phyloP scores from a whole-genome alignment of 2,888 invertebrate species.

The Choreutis nemorana region DNA sequence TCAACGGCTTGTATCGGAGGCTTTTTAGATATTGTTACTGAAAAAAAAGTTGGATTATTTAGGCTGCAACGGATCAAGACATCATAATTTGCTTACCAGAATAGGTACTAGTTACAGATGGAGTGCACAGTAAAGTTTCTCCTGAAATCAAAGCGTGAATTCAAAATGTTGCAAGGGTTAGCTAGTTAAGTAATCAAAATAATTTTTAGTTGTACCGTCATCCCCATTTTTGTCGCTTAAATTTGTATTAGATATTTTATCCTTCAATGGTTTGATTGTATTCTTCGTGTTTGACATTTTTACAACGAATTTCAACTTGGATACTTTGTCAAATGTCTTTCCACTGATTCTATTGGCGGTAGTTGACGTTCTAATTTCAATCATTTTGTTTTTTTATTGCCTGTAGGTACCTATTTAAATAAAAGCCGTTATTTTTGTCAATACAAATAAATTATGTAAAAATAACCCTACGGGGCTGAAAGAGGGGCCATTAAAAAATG shows the following conservation, averaged over 20 bases:
- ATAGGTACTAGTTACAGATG: constrained; percentile 39
- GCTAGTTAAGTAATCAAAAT: neutral
- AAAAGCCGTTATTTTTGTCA: too few relatives aligned
- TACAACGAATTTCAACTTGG: constrained; percentile 60
- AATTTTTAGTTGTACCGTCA: constrained; percentile 28
- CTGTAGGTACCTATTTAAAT: too few relatives aligned
- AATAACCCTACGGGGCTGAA: too few relatives aligned
- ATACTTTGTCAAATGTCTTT: constrained; percentile 53
- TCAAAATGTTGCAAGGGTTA: neutral
- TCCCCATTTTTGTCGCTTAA: constrained; percentile 27
- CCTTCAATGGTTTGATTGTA: constrained; percentile 46
- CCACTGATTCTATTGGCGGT: constrained; percentile 38
- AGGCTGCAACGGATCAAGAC: neutral
- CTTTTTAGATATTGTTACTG: constrained; percentile 54
- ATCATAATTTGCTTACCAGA: constrained; percentile 31
- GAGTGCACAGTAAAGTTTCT: constrained; percentile 29
- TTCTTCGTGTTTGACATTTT: constrained; percentile 59
- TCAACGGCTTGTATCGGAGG: constrained; percentile 28
- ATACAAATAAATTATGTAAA: too few relatives aligned
- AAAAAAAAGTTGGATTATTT: neutral
- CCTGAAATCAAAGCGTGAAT: constrained; percentile 28
- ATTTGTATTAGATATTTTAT: constrained; percentile 34
- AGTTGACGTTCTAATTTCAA: constrained; percentile 34
- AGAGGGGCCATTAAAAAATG: too few relatives aligned
- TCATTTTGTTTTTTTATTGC: constrained; percentile 40